Evolutionary conservation across 2,797 vertebrate species (phyloP), one percentile per base, ranked within the genome.

Genomic region (Nasua narica): DNA sequence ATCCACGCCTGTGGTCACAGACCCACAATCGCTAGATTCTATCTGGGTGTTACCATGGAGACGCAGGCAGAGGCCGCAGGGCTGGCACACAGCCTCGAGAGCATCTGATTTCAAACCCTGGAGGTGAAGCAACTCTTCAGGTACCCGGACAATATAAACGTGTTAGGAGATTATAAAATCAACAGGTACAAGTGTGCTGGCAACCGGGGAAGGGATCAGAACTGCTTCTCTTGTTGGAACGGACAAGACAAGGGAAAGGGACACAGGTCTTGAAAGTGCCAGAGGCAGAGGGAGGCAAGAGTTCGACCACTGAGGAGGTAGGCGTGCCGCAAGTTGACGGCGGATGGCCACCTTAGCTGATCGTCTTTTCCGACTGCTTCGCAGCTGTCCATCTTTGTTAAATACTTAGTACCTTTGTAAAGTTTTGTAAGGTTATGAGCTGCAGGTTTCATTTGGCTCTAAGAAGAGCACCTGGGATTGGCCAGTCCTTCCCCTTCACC

Each of bases 41-140:
- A 35, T 29, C n/a, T 58, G 19, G n/a, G 32, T 15, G n/a, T 21
- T 19, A 65, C 19, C 60, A 7, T 2, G 16, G 62, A 93, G 40
- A 76, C 5, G 3, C 40, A 16, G 18, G 7, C 0, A 40, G 62
- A 52, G 29, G 27, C 35, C 15, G 8, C 25, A 27, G 0, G 10
- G 7, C 5, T 35, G 40, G 85, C 48, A 58, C 8, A 19, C 1
- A 65, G 50, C 52, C 46, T 88, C 48, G 46, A 54, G 89, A 70
- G 29, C 13, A 3, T 65, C 32, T 37, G 70, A 76, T 48, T 82
- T 60, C 74, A 94, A 81, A 46, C 65, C 14, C 69, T 3, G 18
- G 25, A 40, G 29, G 46, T 81, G 16, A 95, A 90, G 37, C 65
- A 76, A 84, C 18, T 85, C 56, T 88, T 94, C 37, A 23, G 32